These are phyloP conservation scores for Tachuris rubrigastra DNA, from an alignment of 2,113 vertebrate species.

Conservation along the genomic window DNA sequence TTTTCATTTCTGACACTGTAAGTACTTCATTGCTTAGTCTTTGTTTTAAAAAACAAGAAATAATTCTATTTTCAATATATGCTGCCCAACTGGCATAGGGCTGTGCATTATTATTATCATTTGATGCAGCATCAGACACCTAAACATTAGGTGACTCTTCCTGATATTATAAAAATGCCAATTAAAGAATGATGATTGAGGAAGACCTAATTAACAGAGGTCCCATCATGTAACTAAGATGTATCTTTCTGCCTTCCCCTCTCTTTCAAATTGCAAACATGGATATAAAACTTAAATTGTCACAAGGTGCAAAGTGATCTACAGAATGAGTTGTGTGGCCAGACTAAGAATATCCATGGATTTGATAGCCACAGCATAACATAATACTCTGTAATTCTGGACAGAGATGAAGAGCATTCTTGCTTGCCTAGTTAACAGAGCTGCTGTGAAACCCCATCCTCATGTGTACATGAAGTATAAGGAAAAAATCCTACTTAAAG, in stretches of 20 bases:
- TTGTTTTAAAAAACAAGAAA: neutral
- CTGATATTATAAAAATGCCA: neutral
- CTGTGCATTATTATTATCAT: neutral
- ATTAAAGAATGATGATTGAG: constrained; percentile 5
- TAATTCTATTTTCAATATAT: neutral
- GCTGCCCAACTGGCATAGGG: neutral
- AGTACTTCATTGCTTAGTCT: neutral
- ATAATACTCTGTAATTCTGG: neutral
- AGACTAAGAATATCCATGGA: neutral
- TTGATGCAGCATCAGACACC: neutral
- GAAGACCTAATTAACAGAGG: neutral
- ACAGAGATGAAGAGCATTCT: neutral
- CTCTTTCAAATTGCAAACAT: neutral
- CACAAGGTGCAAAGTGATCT: neutral
- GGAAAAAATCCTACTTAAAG: neutral
- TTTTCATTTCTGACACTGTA: neutral
- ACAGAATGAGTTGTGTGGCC: neutral
- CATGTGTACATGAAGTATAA: neutral
- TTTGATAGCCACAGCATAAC: neutral
- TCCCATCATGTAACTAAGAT: neutral
- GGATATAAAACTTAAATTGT: neutral
- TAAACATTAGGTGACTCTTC: neutral
- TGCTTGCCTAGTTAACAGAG: neutral
- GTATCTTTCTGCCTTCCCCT: neutral
- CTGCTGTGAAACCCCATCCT: neutral